A percentile compares a stretch with the other conserved stretches of the same genome.
These are phyloP conservation scores for Parauchenoglanis punctatus DNA, from an alignment of 2,797 vertebrate genomes.

Conservation along the genomic window DNA sequence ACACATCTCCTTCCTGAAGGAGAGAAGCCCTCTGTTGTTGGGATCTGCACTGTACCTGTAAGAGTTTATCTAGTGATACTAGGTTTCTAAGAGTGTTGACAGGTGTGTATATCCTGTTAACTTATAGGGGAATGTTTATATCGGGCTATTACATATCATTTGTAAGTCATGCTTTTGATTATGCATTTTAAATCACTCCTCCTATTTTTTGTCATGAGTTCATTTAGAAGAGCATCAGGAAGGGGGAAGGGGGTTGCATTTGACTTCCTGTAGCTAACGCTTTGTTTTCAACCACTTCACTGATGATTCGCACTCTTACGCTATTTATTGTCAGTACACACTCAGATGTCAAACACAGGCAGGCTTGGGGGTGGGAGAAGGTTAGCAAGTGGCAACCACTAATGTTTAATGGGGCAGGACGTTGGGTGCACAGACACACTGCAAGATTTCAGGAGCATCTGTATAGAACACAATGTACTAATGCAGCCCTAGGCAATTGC, in stretches of 20 bases:
- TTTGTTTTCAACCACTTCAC: conserved; percentile 3
- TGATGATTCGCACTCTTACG: not conserved
- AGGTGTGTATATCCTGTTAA: not conserved
- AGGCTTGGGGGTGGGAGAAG: not conserved
- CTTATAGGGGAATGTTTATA: not conserved
- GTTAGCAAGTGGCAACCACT: not conserved
- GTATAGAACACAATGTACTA: not conserved
- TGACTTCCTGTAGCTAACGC: not conserved
- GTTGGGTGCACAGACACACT: not conserved
- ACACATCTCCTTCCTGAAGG: too few species aligned
- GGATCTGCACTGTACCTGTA: not conserved
- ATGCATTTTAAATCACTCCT: not conserved
- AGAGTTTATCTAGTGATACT: not conserved
- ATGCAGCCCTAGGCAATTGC: not conserved
- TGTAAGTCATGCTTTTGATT: not conserved
- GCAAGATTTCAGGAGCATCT: not conserved
- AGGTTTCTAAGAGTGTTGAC: not conserved
- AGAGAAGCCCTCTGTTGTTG: not conserved
- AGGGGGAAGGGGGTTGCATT: not conserved
- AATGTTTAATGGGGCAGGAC: conserved; percentile 11
- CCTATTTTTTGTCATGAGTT: not conserved
- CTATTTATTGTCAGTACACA: not conserved
- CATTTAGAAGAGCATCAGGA: not conserved
- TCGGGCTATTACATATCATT: not conserved
- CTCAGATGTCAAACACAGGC: not conserved